Conservation (phyloP, 2,797 vertebrate genomes). For the Sebastes trivittatus region DNA sequence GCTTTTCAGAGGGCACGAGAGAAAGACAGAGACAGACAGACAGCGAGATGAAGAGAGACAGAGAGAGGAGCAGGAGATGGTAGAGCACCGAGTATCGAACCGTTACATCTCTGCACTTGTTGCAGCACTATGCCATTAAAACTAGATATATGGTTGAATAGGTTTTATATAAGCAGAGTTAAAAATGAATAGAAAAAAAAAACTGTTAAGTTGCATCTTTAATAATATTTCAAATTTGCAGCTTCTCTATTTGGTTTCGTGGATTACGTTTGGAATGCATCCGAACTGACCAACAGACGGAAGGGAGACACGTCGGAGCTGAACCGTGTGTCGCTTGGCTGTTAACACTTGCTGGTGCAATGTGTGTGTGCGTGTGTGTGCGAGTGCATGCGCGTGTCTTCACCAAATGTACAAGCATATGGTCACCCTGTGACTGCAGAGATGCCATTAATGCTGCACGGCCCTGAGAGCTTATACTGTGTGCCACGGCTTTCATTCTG, state of each 20-base stretch:
- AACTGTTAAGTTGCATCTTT: not conserved
- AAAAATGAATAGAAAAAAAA: not conserved
- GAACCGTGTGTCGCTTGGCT: constrained; percentile 64
- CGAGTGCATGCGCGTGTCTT: constrained; percentile 7
- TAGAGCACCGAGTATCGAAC: constrained; percentile 13
- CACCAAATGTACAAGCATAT: constrained; percentile 77
- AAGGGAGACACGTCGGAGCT: constrained; percentile 41
- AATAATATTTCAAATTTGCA: not conserved
- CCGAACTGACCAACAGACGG: constrained; percentile 51
- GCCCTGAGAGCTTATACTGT: constrained; percentile 53
- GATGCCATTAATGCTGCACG: constrained; percentile 69
- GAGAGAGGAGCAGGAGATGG: constrained; percentile 25
- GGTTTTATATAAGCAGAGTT: constrained; percentile 4
- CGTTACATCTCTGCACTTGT: constrained; percentile 18
- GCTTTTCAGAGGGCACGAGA: constrained; percentile 58
- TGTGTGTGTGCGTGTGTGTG: constrained; percentile 8
- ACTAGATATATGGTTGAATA: not conserved
- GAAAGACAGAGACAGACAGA: constrained; percentile 41
- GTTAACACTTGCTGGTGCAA: constrained; percentile 33
- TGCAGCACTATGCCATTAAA: not conserved
- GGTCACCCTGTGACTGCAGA: constrained; percentile 67
- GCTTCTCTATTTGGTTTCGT: not conserved
- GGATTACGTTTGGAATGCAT: constrained; percentile 1
- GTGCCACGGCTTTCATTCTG: constrained; percentile 34
- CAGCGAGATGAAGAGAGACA: constrained; percentile 33